Percentiles rank a stretch among this genome's conserved stretches.
These are phyloP conservation scores for Xestia sexstrigata DNA, from an alignment of 2,888 invertebrate species.

Conservation along the genomic window DNA sequence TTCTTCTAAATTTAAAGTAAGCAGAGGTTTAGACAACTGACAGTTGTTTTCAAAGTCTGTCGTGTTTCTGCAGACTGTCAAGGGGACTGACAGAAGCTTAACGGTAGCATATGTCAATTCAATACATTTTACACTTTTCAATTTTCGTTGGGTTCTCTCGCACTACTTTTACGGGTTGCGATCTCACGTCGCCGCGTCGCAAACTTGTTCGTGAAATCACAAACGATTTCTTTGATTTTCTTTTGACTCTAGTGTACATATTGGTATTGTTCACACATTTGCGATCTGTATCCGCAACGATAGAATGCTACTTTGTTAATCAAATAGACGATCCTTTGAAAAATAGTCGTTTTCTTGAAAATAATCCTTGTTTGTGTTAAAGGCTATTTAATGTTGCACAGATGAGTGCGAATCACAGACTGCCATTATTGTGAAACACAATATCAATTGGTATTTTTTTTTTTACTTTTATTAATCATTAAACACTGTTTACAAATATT, in stretches of 20 bases:
- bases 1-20: background rate
- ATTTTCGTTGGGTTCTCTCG: too few species aligned
- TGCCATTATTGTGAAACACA: background rate
- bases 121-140: background rate
- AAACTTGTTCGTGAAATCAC: too few species aligned
- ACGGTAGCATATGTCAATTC: background rate
- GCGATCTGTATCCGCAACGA: too few species aligned
- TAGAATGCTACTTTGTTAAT: background rate
- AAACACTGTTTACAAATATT: too few species aligned
- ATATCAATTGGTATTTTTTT: background rate
- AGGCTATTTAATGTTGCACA: background rate
- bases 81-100: background rate
- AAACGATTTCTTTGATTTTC: too few species aligned
- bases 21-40: background rate
- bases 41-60: background rate
- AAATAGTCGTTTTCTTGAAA: background rate
- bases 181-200: too few species aligned
- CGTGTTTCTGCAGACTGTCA: background rate
- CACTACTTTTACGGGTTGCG: too few species aligned
- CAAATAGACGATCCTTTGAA: background rate
- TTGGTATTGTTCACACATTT: too few species aligned
- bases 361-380: background rate
- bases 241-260: too few species aligned
- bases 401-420: background rate
- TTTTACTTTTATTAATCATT: too few species aligned